Evolutionary conservation across 2,888 invertebrate species (phyloP).

Genomic region (Dendrolimus houi): DNA sequence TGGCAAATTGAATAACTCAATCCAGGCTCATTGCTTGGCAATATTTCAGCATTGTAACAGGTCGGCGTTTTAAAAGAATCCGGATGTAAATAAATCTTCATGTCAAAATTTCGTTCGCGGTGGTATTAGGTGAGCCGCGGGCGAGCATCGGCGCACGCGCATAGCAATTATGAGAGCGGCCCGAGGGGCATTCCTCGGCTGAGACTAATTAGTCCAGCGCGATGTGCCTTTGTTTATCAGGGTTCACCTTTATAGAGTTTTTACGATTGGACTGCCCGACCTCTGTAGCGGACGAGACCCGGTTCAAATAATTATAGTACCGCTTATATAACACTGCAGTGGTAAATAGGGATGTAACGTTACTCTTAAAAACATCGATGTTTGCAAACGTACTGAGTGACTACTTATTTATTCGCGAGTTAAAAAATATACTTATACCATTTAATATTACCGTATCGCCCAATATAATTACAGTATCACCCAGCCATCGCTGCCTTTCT

Average conservation of each 20-base stretch:
- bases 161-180: constrained; percentile 52
- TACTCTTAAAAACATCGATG: too few species aligned
- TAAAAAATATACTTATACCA: too few species aligned
- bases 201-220: constrained; percentile 58
- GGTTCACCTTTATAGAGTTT: constrained; percentile 58
- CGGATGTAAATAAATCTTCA: constrained; percentile 65
- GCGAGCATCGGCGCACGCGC: constrained; percentile 32
- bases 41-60: background rate
- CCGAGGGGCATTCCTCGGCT: constrained; percentile 59
- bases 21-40: background rate
- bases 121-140: constrained; percentile 25
- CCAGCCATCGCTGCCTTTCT: too few species aligned
- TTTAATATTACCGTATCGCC: too few species aligned
- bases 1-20: background rate
- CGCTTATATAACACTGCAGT: too few species aligned
- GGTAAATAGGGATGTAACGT: too few species aligned
- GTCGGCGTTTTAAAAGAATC: constrained; percentile 33
- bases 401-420: too few species aligned
- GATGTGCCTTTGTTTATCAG: constrained; percentile 70
- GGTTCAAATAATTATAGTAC: constrained; percentile 17
- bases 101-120: constrained; percentile 42
- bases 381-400: too few species aligned
- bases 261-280: constrained; percentile 41
- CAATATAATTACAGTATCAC: too few species aligned
- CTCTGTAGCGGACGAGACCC: constrained; percentile 46